Base-by-base conservation (phyloP, 30 jellyfish, hydroid and myxozoan genomes). In the Morbakka virulenta region DNA sequence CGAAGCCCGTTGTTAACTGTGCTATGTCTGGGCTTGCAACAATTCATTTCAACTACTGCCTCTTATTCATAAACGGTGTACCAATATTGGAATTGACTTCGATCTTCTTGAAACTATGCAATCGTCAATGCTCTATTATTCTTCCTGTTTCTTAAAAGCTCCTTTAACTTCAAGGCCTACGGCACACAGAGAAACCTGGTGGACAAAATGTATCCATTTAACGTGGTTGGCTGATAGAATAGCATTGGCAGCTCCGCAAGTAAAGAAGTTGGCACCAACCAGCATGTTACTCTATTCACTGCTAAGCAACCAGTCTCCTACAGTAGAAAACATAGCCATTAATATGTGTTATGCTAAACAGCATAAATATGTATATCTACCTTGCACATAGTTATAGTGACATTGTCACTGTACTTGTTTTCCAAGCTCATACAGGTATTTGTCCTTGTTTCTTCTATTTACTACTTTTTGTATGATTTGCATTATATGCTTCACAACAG, bases 261-360 rank as follows among this genome's bases (percentile, higher is more conserved):
- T 23, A 50, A 31, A 47, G 4, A 78, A 11, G 50, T 65, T 61
- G 12, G 89, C 84, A 29, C 62, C 72, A 2, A 63, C 84, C 28
- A 78, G 77, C 23, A 66, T 52, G 50, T 73, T 75, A 50, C 70
- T 65, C 94, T 91, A 82, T 31, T 86, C 91, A 74, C 90, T 82
- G 17, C 93, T 85, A 72, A 72, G 85, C 23, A 82, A 78, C 88
- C 82, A 74, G 74, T 82, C 94, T 52, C 94, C 94, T 3, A 82
- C 30, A 74, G 50, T 57, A 32, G 28, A 13, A 22, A 82, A 65
- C 35, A 66, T 36, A 51, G 93, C 85, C 92, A 82, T 80, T 50
- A 64, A 84, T 3, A 79, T 79, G 48, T 79, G 89, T 31, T n/a
- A 79, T 73, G 71, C 80, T 74, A 29, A 84, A 84, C 85, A 79